Evolutionary conservation across 2,888 invertebrate species (phyloP).

Genomic region (Scaptomyza parva): DNA sequence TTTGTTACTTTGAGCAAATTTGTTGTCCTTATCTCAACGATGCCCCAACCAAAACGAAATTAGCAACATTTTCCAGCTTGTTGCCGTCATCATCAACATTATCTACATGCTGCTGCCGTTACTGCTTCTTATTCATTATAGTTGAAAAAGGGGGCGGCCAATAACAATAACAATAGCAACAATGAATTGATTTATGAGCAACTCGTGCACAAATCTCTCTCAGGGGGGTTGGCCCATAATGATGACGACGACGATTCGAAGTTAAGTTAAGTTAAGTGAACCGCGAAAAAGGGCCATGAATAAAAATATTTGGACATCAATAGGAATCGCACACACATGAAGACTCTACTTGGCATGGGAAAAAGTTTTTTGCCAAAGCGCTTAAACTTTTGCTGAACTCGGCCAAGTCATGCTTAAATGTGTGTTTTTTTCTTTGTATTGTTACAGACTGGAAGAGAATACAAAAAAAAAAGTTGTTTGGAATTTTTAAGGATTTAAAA

Average conservation of each 20-base stretch:
- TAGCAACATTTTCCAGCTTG: constrained; percentile 79
- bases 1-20: constrained; percentile 51
- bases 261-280: constrained; percentile 83
- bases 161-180: constrained; percentile 53
- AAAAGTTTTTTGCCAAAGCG: constrained; percentile 42
- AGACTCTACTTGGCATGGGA: constrained; percentile 54
- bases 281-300: constrained; percentile 84
- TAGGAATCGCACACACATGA: constrained; percentile 38
- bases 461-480: constrained; percentile 15
- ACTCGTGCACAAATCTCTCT: constrained; percentile 70
- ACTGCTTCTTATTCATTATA: constrained; percentile 5
- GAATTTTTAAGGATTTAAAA: constrained; percentile 51
- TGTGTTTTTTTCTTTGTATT: constrained; percentile 1
- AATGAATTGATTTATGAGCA: constrained; percentile 83
- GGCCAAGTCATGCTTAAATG: constrained; percentile 35
- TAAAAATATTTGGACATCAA: constrained; percentile 84
- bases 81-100: constrained; percentile 64
- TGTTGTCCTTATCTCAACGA: constrained; percentile 19
- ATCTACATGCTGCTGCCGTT: constrained; percentile 2
- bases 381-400: constrained; percentile 37
- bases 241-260: constrained; percentile 66
- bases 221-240: constrained; percentile 66
- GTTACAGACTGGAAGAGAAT: constrained; percentile 5
- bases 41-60: constrained; percentile 52
- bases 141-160: constrained; percentile 15